A percentile compares a stretch with the other conserved stretches of the same genome.
These are phyloP conservation scores for Nomada ruficornis DNA, from an alignment of 2,888 invertebrate species.

Conservation along the genomic window DNA sequence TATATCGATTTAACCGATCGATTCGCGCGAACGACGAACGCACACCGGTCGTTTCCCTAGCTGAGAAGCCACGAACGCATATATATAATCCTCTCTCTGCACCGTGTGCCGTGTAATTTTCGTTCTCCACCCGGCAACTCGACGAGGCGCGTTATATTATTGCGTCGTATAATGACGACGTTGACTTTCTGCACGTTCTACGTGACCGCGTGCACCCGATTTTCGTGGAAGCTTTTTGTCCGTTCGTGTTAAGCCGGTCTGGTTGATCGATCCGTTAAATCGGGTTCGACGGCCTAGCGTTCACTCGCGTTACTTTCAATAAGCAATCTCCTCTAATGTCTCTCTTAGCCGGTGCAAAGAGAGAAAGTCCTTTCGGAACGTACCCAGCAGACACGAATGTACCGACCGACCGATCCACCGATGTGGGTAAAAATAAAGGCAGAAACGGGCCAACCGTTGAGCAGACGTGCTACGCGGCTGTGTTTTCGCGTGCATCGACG, in stretches of 20 bases:
- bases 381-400: conserved; percentile 47
- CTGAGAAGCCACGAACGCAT: conserved; percentile 41
- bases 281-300: conserved; percentile 38
- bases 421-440: conserved; percentile 46
- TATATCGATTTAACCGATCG: conserved; percentile 43
- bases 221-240: conserved; percentile 40
- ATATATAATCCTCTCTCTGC: conserved; percentile 55
- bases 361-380: conserved; percentile 57
- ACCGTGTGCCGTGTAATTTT: conserved; percentile 59
- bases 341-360: conserved; percentile 51
- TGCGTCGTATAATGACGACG: conserved; percentile 55
- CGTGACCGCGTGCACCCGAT: conserved; percentile 21
- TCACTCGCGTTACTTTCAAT: conserved; percentile 62
- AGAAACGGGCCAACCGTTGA: conserved; percentile 62
- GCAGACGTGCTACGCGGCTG: conserved; percentile 53
- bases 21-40: conserved; percentile 26
- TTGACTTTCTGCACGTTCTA: conserved; percentile 34
- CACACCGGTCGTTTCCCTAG: conserved; percentile 16
- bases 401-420: conserved; percentile 22
- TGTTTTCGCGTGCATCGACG: conserved; percentile 74
- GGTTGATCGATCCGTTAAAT: conserved; percentile 59
- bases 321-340: conserved; percentile 71
- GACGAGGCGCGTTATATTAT: conserved; percentile 55
- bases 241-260: conserved; percentile 14
- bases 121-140: conserved; percentile 33